These are phyloP conservation scores for Oscheius sp. DNA, from an alignment of 2,888 invertebrate species.

Conservation along the genomic window DNA sequence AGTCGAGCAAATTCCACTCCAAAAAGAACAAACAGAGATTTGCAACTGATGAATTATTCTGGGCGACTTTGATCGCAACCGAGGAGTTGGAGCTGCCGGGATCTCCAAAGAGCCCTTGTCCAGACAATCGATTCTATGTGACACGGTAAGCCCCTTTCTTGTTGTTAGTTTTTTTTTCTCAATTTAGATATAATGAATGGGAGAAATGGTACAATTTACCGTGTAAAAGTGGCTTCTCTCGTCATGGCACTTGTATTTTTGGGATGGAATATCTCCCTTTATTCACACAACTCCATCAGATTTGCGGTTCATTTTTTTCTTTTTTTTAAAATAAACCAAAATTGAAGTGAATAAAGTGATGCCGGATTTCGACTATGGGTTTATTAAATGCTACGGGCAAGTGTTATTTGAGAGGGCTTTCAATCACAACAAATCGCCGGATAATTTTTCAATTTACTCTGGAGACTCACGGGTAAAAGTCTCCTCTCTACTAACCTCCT, in stretches of 20 bases:
- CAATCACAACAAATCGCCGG: neutral
- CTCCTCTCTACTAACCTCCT: neutral
- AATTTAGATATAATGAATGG: constrained; percentile 28
- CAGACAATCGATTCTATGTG: constrained; percentile 8
- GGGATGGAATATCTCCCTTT: constrained; percentile 22
- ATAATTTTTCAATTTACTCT: neutral
- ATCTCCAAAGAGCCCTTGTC: constrained; percentile 1
- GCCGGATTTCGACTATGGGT: constrained; percentile 30
- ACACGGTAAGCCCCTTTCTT: constrained; percentile 15
- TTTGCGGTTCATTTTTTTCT: constrained; percentile 5
- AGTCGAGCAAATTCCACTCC: neutral
- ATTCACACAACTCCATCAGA: constrained; percentile 21
- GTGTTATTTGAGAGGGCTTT: constrained; percentile 14
- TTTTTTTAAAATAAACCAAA: neutral
- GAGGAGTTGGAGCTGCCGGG: constrained; percentile 28
- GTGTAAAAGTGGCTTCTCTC: constrained; percentile 23
- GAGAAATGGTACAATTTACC: constrained; percentile 24
- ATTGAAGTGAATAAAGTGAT: constrained; percentile 27
- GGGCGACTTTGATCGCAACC: constrained; percentile 29
- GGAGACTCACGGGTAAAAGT: constrained; percentile 21
- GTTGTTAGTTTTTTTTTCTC: neutral
- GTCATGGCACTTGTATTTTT: constrained; percentile 32
- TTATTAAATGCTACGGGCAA: constrained; percentile 26
- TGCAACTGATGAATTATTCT: constrained; percentile 30
- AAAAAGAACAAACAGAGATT: constrained; percentile 5